phyloP scores from a whole-genome alignment of 2,113 vertebrate genomes.

The Chloropsis hardwickii region DNA sequence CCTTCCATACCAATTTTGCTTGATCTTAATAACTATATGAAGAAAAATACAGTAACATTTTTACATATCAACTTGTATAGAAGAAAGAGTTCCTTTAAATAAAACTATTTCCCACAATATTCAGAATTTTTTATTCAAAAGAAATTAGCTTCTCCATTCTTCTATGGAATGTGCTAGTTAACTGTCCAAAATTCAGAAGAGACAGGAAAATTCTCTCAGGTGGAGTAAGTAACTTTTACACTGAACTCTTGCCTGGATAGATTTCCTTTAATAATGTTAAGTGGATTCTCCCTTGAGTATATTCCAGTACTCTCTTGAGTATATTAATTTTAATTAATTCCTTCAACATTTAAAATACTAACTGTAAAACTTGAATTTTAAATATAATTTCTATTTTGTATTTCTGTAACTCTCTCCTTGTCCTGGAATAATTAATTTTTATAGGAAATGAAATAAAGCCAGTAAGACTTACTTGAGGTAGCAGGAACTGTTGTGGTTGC shows the following conservation, averaged over 20 bases:
- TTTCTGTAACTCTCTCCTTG: neutral
- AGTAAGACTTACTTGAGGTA: constrained; percentile 82
- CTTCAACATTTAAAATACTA: neutral
- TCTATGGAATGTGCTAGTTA: neutral
- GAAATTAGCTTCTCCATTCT: neutral
- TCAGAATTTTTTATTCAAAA: neutral
- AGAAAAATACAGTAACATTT: neutral
- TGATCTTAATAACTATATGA: neutral
- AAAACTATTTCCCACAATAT: neutral
- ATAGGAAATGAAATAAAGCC: neutral
- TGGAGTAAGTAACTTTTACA: neutral
- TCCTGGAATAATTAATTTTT: neutral
- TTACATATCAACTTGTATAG: neutral
- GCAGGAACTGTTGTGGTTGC: constrained; percentile 79
- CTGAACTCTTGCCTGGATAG: neutral
- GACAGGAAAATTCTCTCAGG: neutral
- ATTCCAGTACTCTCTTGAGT: neutral
- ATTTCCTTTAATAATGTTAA: neutral
- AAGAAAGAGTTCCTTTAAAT: neutral
- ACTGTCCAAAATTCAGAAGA: neutral
- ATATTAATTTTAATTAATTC: neutral
- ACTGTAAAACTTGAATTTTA: neutral
- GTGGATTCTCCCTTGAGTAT: neutral
- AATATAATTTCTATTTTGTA: neutral
- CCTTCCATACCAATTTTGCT: neutral